A percentile compares a stretch with the other conserved stretches of the same genome.
Evolutionary conservation across 2,113 vertebrate genomes (phyloP).

Genomic region (Peromyscus leucopus): DNA sequence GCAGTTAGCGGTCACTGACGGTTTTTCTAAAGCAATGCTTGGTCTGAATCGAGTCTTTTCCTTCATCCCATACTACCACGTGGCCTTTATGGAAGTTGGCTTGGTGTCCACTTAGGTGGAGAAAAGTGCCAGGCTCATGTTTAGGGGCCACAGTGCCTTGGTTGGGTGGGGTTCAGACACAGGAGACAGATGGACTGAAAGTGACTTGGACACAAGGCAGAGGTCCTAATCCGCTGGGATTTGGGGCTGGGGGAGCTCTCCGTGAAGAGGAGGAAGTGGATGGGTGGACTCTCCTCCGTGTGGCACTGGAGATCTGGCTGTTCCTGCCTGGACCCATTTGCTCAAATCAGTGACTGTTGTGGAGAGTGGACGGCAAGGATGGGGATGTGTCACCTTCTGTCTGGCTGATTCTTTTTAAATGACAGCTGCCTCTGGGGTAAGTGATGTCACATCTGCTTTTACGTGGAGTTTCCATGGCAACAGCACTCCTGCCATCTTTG

Average conservation of each 20-base stretch:
- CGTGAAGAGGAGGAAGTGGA: background rate
- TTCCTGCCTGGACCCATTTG: too few species aligned
- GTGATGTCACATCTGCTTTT: background rate
- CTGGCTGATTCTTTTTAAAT: too few species aligned
- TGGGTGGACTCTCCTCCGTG: background rate
- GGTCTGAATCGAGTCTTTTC: background rate
- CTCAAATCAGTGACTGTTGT: too few species aligned
- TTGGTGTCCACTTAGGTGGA: background rate
- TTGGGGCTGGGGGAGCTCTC: background rate
- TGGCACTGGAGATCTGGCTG: background rate
- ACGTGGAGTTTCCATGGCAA: background rate
- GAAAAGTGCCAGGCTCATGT: background rate
- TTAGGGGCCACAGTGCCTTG: background rate
- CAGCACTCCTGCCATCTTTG: background rate
- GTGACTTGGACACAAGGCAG: background rate
- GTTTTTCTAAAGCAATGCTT: background rate
- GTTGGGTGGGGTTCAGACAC: background rate
- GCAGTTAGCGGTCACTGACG: background rate
- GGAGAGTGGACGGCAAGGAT: background rate
- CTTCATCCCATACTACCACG: background rate
- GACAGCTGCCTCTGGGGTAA: background rate
- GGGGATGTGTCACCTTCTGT: background rate
- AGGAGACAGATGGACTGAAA: too few species aligned
- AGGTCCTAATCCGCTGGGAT: background rate
- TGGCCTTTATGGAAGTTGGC: rapidly evolving